A percentile compares a stretch with the other conserved stretches of the same genome.
phyloP scores from a whole-genome alignment of 1,140 invertebrate species.

The Ips nitidus region DNA sequence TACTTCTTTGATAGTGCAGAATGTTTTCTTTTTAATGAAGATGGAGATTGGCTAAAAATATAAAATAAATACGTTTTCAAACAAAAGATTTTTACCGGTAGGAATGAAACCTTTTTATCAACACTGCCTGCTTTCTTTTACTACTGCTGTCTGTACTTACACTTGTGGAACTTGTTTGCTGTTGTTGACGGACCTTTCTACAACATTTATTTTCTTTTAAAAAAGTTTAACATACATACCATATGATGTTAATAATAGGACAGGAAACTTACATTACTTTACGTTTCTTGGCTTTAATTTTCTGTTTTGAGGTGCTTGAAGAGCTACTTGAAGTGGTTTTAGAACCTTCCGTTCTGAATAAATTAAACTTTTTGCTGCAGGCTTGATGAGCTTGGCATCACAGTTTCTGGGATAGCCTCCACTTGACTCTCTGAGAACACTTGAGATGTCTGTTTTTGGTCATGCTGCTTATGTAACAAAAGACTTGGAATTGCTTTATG shows the following conservation, averaged over 20 bases:
- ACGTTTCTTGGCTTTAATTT: no score
- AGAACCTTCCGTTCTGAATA: background rate
- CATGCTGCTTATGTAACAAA: background rate
- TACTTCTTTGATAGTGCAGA: background rate
- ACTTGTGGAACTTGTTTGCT: background rate
- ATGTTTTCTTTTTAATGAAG: slow-evolving; percentile 1
- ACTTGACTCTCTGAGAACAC: background rate
- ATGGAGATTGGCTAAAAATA: background rate
- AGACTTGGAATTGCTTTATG: background rate
- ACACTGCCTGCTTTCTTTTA: background rate
- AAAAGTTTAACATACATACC: background rate
- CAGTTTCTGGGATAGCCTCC: background rate
- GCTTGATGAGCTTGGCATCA: background rate
- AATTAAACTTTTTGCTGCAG: background rate
- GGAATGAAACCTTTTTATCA: background rate
- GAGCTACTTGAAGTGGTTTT: no score
- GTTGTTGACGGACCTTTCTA: background rate
- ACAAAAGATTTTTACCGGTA: background rate
- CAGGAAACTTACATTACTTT: no score
- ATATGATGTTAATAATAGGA: no score
- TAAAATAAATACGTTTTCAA: background rate
- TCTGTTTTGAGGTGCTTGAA: no score
- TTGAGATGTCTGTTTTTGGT: background rate
- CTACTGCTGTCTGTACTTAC: background rate
- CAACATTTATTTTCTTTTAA: slow-evolving; percentile 3